Evolutionary conservation across 2,888 invertebrate species (phyloP), one percentile per base, ranked within the genome.

Genomic region (Plutella xylostella): DNA sequence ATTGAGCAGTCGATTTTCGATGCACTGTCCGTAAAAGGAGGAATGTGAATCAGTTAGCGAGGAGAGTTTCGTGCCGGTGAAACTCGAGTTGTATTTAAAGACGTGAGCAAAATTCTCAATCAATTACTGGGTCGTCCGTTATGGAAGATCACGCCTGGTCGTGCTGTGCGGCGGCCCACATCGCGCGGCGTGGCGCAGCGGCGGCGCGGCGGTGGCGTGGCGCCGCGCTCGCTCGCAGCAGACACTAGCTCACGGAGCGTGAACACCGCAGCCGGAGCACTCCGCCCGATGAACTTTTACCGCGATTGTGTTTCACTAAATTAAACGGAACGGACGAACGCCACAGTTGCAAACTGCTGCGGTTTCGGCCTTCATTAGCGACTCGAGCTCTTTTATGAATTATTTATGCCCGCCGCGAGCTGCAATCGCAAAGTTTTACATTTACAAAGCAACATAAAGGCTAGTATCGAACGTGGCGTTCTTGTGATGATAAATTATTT

Each of bases 401-500:
- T 75, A 78, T 78, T 50, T 44, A 46, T 45, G 67, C 68, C 54
- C 56, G 19, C 20, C 37, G 18, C 18, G 11, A 9, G 25, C 11
- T 40, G 40, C 42, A 34, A 57, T 60, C 56, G 58, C 63, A 55
- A 63, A 70, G 65, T 74, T 73, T 75, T 66, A 68, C 72, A 68
- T 76, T 75, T 73, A 79, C 71, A 75, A 68, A 74, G 70, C 72
- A 68, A 72, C 66, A 63, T 61, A 63, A 68, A 61, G 61, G 66
- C 65, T 61, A 61, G 65, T 62, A 75, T 76, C 69, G 68, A 68
- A 70, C 71, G 65, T 69, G 65, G 62, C 65, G 63, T 68, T 61
- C 68, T 67, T 64, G 58, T 60, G 63, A 60, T 62, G 71, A 80
- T 79, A 79, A 79, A 80, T 80, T 74, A 79, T 78, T 77, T 76